These are phyloP conservation scores for Calliphora vicina DNA, from an alignment of 1,140 invertebrate species.

Conservation along the genomic window DNA sequence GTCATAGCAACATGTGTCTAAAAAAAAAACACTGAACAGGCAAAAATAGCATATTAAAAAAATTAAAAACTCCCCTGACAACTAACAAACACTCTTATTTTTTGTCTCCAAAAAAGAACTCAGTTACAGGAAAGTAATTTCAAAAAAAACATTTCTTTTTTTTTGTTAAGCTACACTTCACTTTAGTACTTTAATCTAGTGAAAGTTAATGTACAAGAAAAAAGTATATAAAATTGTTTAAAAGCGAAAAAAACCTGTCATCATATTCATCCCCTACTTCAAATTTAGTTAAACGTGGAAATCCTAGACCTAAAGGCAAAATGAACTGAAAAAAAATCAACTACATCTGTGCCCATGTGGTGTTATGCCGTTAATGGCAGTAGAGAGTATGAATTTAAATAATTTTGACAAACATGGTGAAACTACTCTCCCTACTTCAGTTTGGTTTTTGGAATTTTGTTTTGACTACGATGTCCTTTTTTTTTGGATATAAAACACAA, in stretches of 20 bases:
- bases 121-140: not conserved
- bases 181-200: not conserved
- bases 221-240: not conserved
- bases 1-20: not conserved
- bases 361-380: not conserved
- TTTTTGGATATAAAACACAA: not conserved
- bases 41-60: slow-evolving; percentile 12
- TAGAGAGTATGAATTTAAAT: not conserved
- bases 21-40: not conserved
- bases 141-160: too few species aligned
- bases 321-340: not conserved
- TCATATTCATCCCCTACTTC: not conserved
- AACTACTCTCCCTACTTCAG: too few species aligned
- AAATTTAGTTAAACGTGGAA: not conserved
- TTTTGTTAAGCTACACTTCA: not conserved
- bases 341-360: not conserved
- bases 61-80: not conserved
- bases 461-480: not conserved
- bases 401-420: not conserved
- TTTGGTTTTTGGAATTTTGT: not conserved
- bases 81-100: not conserved
- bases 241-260: not conserved
- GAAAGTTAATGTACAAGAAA: too few species aligned
- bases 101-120: not conserved
- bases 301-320: not conserved